Evolutionary conservation across 2,113 vertebrate species (phyloP), one percentile per base, ranked within the genome.

Genomic region (Orientallactaga bullata): DNA sequence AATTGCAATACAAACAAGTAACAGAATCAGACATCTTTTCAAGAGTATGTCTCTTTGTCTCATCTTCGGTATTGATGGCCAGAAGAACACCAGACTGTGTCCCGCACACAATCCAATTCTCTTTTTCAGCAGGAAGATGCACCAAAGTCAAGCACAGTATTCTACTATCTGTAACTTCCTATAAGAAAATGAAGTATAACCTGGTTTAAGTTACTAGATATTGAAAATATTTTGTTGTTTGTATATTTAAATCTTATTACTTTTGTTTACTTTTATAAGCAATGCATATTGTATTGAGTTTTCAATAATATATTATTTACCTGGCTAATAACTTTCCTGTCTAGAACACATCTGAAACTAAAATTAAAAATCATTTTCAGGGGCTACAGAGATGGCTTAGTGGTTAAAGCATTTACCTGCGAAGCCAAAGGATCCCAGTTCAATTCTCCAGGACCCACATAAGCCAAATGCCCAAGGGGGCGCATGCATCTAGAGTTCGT

Each of bases 81-180:
- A 99, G 97, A 18, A 99, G 97, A 47, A 97, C 98, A 32, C 99
- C 99, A 51, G 98, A 98, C 96, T 99, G 99, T 0, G 99, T 99
- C 61, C 99, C 99, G 10, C 98, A 99, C 90, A 99, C 98, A 92
- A 99, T 97, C 99, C 99, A 99, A 93, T 99, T 99, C 90, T 98
- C 98, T 65, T 98, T 95, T 95, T 99, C 98, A 23, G 95, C 72
- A 42, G 98, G 97, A 96, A 99, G 97, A 63, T 97, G 98, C 72
- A 99, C 98, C 20, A 98, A 97, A 58, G 98, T 97, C 37, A 99
- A 98, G 94, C 99, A 99, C 95, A 99, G 95, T 89, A 99, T 98
- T 84, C 99, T 99, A 84, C 99, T 99, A 82, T 98, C 98, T 95
- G 98, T 98, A 37, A 99, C 97, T 93, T 98, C 98, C 99, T 99